Conservation (phyloP, 2,113 vertebrate genomes). For the Eretmochelys imbricata region DNA sequence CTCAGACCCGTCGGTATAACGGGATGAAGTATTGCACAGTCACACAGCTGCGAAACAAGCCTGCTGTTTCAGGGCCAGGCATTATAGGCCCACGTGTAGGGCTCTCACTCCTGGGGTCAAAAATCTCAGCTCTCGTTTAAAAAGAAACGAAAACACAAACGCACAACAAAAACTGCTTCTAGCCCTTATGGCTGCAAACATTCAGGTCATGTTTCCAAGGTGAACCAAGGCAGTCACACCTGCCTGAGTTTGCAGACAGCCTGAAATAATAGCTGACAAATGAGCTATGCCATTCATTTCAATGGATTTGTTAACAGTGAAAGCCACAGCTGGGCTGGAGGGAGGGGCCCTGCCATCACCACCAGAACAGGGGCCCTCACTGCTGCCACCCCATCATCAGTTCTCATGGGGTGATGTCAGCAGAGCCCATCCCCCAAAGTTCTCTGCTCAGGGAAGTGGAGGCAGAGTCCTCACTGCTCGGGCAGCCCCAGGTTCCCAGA, state of each 20-base stretch:
- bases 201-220: not conserved
- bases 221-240: not conserved
- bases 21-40: not conserved
- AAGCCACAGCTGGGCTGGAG: not conserved
- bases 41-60: not conserved
- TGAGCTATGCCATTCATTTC: not conserved
- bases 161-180: not conserved
- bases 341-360: not conserved
- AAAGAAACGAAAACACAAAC: not conserved
- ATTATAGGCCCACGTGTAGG: not conserved
- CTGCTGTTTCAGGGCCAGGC: not conserved
- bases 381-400: no score
- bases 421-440: no score
- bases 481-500: not conserved
- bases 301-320: no score
- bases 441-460: no score
- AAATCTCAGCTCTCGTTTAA: not conserved
- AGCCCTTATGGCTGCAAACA: not conserved
- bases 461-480: not conserved
- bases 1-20: not conserved
- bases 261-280: not conserved
- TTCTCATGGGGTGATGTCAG: no score
- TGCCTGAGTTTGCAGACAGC: not conserved
- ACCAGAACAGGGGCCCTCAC: not conserved
- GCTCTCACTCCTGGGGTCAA: not conserved